Percentiles rank a stretch among this genome's conserved stretches.
Evolutionary conservation across 2,113 vertebrate genomes (phyloP).

Genomic region (Megaceryle maxima): DNA sequence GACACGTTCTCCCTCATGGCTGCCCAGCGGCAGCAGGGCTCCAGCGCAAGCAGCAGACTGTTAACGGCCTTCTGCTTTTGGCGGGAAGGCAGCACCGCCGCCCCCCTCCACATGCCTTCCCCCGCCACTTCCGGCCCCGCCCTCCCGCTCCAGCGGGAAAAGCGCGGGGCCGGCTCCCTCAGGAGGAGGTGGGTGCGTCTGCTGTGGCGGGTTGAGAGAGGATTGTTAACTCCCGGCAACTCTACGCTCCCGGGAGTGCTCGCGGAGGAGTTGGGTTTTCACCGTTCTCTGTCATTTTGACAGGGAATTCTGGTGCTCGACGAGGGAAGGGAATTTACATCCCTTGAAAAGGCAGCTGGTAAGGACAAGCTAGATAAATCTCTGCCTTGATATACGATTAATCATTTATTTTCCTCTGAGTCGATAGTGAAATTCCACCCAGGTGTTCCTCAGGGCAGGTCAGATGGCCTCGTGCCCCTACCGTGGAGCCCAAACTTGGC

Average conservation of each 20-base stretch:
- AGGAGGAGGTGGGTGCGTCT: not conserved
- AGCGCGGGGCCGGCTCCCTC: rapidly evolving
- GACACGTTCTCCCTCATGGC: not conserved
- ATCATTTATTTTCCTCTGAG: not conserved
- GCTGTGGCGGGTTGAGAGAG: too few species aligned
- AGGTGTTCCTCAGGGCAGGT: not conserved
- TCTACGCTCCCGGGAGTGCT: not conserved
- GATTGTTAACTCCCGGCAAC: rapidly evolving
- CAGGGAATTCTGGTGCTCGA: not conserved
- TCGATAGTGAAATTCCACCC: not conserved
- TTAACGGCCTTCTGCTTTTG: not conserved
- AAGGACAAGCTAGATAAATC: not conserved
- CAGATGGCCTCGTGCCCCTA: not conserved
- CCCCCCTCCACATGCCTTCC: not conserved
- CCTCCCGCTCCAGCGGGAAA: not conserved
- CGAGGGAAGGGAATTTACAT: not conserved
- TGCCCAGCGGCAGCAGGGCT: not conserved
- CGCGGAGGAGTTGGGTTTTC: not conserved
- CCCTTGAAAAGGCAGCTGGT: not conserved
- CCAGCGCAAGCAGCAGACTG: not conserved
- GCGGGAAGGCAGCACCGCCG: not conserved
- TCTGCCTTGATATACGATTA: not conserved
- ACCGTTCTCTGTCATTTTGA: not conserved
- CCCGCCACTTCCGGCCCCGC: not conserved
- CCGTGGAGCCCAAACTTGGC: rapidly evolving